A percentile compares a stretch with the other conserved stretches of the same genome.
Evolutionary conservation across 1,140 invertebrate genomes (phyloP).

Genomic region (Scaptodrosophila lebanonensis): DNA sequence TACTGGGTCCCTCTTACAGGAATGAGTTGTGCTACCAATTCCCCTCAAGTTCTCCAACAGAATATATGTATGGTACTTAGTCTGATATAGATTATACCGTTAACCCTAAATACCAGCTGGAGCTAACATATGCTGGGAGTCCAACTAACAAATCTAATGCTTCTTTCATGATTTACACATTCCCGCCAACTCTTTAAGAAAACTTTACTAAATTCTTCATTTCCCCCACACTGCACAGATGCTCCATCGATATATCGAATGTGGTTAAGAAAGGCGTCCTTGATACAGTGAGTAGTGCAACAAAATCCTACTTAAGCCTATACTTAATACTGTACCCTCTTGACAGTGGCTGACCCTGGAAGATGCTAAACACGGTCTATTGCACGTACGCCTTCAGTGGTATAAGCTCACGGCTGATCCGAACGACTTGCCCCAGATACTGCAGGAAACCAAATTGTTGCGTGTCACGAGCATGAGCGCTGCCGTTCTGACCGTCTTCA

Average conservation of each 20-base stretch:
- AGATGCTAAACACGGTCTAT: slow-evolving; percentile 94
- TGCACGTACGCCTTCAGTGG: slow-evolving; percentile 93
- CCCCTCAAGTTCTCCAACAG: no score
- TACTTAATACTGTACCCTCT: background rate
- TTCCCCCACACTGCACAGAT: slow-evolving; percentile 76
- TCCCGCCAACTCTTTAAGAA: no score
- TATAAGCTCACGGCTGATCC: slow-evolving; percentile 86
- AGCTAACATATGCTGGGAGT: no score
- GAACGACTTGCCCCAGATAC: slow-evolving; percentile 84
- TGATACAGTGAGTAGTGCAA: slow-evolving; percentile 81
- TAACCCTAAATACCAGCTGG: no score
- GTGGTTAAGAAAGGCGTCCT: slow-evolving; percentile 83
- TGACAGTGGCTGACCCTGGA: slow-evolving; percentile 94
- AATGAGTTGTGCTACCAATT: no score
- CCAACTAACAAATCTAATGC: background rate
- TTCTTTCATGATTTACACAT: background rate
- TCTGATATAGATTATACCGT: no score
- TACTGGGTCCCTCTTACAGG: no score
- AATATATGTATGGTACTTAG: no score
- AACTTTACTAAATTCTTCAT: slow-evolving; percentile 10
- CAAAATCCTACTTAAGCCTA: background rate
- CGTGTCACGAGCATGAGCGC: slow-evolving; percentile 86
- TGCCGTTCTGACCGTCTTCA: slow-evolving; percentile 87
- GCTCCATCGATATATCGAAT: slow-evolving; percentile 83
- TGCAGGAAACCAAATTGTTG: slow-evolving; percentile 86